Conservation (phyloP, 2,113 vertebrate species). For the Rhea americana region DNA sequence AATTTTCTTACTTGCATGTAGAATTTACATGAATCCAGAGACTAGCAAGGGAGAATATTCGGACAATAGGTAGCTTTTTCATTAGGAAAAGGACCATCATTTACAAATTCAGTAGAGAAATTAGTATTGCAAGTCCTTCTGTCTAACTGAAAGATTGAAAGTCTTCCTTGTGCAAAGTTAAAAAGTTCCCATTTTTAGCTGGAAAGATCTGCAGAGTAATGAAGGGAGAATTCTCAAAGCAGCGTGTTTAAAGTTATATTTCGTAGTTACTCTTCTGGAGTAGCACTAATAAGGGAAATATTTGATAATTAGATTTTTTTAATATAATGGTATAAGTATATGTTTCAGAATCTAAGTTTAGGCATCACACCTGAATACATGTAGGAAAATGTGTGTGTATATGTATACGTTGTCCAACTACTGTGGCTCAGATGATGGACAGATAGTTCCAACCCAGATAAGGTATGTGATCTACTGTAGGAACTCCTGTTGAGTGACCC, state of each 20-base stretch:
- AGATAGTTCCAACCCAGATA: background rate
- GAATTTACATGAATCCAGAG: background rate
- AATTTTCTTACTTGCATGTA: background rate
- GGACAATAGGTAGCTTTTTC: background rate
- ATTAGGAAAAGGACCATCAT: background rate
- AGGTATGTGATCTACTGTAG: background rate
- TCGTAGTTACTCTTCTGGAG: background rate
- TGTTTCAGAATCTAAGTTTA: background rate
- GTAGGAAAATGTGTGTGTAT: background rate
- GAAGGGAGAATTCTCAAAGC: background rate
- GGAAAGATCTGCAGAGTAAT: background rate
- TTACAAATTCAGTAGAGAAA: background rate
- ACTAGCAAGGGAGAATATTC: background rate
- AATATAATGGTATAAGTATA: background rate
- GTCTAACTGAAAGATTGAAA: background rate
- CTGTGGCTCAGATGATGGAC: background rate
- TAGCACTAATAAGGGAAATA: background rate
- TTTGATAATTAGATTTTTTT: background rate
- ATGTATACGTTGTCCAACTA: background rate
- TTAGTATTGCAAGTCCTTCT: background rate
- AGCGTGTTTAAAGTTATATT: background rate
- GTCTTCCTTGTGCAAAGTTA: background rate
- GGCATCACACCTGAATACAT: background rate
- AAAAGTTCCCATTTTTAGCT: slow-evolving; percentile 3
- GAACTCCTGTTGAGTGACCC: background rate